phyloP scores from a whole-genome alignment of 2,888 invertebrate genomes.

The Phania funesta region DNA sequence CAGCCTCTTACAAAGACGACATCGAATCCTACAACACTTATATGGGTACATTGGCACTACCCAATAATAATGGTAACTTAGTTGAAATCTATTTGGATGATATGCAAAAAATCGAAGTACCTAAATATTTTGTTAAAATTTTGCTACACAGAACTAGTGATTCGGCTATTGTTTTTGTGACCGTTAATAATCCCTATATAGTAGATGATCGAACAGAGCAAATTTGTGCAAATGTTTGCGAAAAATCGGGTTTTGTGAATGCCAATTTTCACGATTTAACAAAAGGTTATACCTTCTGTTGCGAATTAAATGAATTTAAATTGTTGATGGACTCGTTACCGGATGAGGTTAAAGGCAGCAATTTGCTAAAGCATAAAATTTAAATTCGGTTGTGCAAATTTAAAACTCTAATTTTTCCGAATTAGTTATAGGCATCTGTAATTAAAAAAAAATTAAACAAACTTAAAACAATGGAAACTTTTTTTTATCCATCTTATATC shows the following conservation, averaged over 20 bases:
- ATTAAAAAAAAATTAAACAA: not conserved
- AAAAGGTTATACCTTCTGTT: conserved; percentile 73
- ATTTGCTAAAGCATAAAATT: conserved; percentile 25
- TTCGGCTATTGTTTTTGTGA: conserved; percentile 81
- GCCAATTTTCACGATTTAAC: conserved; percentile 59
- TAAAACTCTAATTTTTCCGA: not conserved
- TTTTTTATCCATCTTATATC: no score
- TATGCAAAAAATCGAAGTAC: conserved; percentile 78
- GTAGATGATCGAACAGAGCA: conserved; percentile 56
- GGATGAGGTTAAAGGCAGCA: conserved; percentile 4
- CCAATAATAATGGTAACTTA: conserved; percentile 60
- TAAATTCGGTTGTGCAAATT: not conserved
- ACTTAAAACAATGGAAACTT: no score
- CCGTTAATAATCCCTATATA: conserved; percentile 81
- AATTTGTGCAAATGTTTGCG: conserved; percentile 71
- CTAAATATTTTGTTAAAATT: conserved; percentile 81
- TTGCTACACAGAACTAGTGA: conserved; percentile 77
- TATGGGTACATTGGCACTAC: conserved; percentile 79
- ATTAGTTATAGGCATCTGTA: no score
- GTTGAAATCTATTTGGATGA: conserved; percentile 76
- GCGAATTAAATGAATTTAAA: conserved; percentile 67
- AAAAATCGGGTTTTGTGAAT: conserved; percentile 60
- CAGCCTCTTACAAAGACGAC: conserved; percentile 75
- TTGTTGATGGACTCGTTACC: conserved; percentile 14
- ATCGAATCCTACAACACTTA: conserved; percentile 81